Evolutionary conservation across 2,113 vertebrate species (phyloP).

Genomic region (Gopherus flavomarginatus): DNA sequence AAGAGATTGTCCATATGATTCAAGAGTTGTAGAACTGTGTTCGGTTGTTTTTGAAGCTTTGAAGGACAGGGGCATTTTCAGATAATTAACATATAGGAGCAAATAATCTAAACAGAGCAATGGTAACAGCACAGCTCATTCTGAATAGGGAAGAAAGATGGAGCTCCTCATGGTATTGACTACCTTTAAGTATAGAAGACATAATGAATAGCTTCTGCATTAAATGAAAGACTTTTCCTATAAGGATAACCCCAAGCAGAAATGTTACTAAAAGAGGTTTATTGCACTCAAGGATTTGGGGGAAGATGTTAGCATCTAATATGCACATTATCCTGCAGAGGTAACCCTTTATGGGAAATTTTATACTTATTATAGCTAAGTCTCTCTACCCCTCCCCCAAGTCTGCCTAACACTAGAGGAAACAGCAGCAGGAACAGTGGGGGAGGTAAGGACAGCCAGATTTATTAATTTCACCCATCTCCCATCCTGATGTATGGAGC

Average conservation of each 20-base stretch:
- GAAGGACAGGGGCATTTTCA: neutral
- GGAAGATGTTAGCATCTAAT: neutral
- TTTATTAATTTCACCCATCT: neutral
- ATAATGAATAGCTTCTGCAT: neutral
- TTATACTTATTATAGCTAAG: rapidly evolving
- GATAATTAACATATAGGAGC: neutral
- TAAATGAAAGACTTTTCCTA: neutral
- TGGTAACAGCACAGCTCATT: neutral
- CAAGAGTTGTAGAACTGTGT: neutral
- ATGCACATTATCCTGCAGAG: rapidly evolving
- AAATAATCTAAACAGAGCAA: neutral
- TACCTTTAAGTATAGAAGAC: neutral
- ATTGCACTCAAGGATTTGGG: neutral
- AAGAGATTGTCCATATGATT: neutral
- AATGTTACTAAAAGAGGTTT: neutral
- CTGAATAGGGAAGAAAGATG: neutral
- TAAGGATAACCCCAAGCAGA: neutral
- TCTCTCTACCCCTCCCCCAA: too few relatives aligned
- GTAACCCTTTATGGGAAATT: neutral
- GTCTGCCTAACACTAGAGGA: neutral
- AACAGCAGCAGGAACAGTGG: rapidly evolving
- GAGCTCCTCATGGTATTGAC: neutral
- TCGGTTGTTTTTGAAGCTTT: neutral
- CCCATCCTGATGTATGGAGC: neutral
- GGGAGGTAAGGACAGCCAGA: neutral